Evolutionary conservation across 2,797 vertebrate species (phyloP).

Genomic region (Centropyge bicolor): DNA sequence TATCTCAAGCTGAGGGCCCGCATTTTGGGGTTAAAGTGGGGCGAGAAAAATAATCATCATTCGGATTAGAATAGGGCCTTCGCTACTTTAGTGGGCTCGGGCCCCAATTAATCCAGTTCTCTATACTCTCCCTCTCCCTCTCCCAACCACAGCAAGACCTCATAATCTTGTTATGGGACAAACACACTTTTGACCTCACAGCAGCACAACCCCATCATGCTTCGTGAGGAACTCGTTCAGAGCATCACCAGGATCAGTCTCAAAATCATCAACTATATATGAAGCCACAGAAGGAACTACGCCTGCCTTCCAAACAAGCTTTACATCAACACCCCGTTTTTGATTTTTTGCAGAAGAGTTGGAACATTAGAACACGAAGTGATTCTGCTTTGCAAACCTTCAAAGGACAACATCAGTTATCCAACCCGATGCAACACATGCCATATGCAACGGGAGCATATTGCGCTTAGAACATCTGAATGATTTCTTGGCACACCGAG

Average conservation of each 20-base stretch:
- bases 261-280: slow-evolving; percentile 30
- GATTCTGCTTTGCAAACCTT: slow-evolving; percentile 3
- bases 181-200: slow-evolving; percentile 50
- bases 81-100: too few relatives aligned
- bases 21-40: too few relatives aligned
- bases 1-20: too few relatives aligned
- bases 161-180: slow-evolving; percentile 59
- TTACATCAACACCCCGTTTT: neutral
- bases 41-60: too few relatives aligned
- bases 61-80: too few relatives aligned
- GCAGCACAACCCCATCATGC: slow-evolving; percentile 28
- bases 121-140: slow-evolving; percentile 16
- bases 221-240: slow-evolving; percentile 18
- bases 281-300: neutral
- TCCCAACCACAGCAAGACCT: slow-evolving; percentile 38
- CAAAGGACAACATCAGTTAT: slow-evolving; percentile 5
- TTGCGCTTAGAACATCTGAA: slow-evolving; percentile 5
- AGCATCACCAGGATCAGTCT: slow-evolving; percentile 22
- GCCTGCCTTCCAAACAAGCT: slow-evolving; percentile 20
- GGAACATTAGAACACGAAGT: neutral
- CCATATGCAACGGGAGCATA: neutral
- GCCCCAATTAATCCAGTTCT: slow-evolving; percentile 65
- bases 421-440: neutral
- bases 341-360: neutral
- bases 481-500: slow-evolving; percentile 1